Base-by-base conservation (phyloP, 2,888 invertebrate species). In the Hypomecis punctinalis region DNA sequence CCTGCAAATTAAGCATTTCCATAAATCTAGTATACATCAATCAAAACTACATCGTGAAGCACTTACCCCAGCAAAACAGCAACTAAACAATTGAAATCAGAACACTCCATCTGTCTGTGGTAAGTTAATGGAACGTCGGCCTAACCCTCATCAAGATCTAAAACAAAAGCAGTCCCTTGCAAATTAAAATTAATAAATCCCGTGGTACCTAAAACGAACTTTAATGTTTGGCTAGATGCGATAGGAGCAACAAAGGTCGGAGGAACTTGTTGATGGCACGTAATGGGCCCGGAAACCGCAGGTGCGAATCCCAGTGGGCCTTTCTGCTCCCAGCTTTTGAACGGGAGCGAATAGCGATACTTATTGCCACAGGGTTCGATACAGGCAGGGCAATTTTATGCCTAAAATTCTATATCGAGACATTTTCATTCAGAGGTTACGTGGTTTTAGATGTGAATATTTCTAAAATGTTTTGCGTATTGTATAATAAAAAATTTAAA, bases 181-280 rank as follows among this genome's bases (percentile, higher is more conserved):
- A 68, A 69, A 69, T 71, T 68, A 68, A 69, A 65, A 69, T 69
- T 69, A 61, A 65, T 63, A 60, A 67, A 67, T 65, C 68, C 63
- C 67, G 58, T 58, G 60, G 49, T 51, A 43, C 49, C 49, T 61
- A 48, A 63, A 63, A 64, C 40, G 55, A 58, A 60, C 39, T 42
- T 48, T 54, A 47, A 55, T 42, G 46, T 61, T 58, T 55, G 56
- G 37, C 33, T 33, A 11, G 54, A 59, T 43, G 37, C 46, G 57
- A 53, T 64, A 51, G 47, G 61, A 56, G 52, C 61, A 58, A 59
- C 64, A 62, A 66, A 67, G 57, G 61, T 65, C 48, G 56, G 66
- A 68, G 65, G 54, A 71, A 71, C 67, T 73, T 74, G 72, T 74
- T 76, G 68, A 75, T 66, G 60, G 68, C 67, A 69, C 62, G 66